Percentiles rank a stretch among this genome's conserved stretches.
Conservation (phyloP, 2,113 vertebrate genomes). For the Microcebus ravelobensis region DNA sequence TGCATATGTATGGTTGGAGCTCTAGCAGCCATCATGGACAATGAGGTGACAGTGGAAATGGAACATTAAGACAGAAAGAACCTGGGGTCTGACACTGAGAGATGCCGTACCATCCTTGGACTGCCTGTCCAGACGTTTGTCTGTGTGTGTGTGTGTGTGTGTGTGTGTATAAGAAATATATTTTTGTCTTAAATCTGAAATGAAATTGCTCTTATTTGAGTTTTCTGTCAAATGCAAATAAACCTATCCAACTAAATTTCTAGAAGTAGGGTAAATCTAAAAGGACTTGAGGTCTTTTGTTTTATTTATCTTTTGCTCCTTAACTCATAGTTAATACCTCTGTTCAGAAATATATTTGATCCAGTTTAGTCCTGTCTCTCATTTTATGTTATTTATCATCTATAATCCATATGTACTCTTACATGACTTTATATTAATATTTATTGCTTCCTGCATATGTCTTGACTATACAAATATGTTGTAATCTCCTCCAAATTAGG, state of each 20-base stretch:
- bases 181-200: slow-evolving; percentile 5
- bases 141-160: not conserved
- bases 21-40: not conserved
- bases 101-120: not conserved
- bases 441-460: not conserved
- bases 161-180: not conserved
- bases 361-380: not conserved
- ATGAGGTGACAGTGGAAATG: not conserved
- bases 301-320: not conserved
- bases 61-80: not conserved
- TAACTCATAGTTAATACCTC: slow-evolving; percentile 15
- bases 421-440: not conserved
- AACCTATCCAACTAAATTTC: not conserved
- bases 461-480: not conserved
- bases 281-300: not conserved
- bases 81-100: not conserved
- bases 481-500: not conserved
- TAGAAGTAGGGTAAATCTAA: not conserved
- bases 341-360: not conserved
- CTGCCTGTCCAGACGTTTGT: not conserved
- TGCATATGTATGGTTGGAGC: not conserved
- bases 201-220: not conserved
- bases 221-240: not conserved
- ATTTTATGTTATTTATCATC: not conserved
- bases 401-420: not conserved